Percentiles rank a stretch among this genome's conserved stretches.
Evolutionary conservation across 2,888 invertebrate genomes (phyloP).

Genomic region (Alloplasta piceator): DNA sequence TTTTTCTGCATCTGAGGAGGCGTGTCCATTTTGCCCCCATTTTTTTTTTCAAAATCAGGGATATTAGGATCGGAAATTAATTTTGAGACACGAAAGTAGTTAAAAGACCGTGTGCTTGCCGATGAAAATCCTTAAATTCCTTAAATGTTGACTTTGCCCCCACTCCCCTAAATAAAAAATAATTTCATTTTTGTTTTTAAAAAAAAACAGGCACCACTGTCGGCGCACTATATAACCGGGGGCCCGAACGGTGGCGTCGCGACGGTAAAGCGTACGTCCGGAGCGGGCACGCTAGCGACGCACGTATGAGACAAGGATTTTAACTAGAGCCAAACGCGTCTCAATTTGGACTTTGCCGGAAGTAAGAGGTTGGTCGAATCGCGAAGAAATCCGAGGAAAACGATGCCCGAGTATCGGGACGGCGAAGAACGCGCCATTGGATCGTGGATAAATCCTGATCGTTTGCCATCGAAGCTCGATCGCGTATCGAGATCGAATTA

Average conservation of each 20-base stretch:
- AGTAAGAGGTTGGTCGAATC: conserved; percentile 42
- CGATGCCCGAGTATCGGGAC: conserved; percentile 4
- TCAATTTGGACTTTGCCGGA: conserved; percentile 48
- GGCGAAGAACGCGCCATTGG: conserved; percentile 8
- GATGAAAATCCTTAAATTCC: no score
- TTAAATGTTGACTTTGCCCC: no score
- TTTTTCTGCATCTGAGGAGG: no score
- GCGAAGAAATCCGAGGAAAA: conserved; percentile 4
- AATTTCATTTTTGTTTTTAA: conserved; percentile 3
- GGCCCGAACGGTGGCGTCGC: conserved; percentile 85
- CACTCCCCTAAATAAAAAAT: neutral
- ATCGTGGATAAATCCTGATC: neutral
- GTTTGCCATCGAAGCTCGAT: neutral
- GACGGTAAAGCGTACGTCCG: conserved; percentile 85
- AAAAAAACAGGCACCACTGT: conserved; percentile 78
- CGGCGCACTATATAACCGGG: conserved; percentile 82
- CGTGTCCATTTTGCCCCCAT: no score
- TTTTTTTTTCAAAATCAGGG: no score
- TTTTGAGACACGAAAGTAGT: no score
- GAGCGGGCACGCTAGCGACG: conserved; percentile 86
- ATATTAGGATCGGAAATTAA: no score
- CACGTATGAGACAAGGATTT: conserved; percentile 86
- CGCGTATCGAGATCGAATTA: neutral
- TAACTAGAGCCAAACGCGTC: conserved; percentile 77
- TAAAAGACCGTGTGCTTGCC: no score